Evolutionary conservation across 2,888 invertebrate species (phyloP).

Genomic region (Selenia dentaria): DNA sequence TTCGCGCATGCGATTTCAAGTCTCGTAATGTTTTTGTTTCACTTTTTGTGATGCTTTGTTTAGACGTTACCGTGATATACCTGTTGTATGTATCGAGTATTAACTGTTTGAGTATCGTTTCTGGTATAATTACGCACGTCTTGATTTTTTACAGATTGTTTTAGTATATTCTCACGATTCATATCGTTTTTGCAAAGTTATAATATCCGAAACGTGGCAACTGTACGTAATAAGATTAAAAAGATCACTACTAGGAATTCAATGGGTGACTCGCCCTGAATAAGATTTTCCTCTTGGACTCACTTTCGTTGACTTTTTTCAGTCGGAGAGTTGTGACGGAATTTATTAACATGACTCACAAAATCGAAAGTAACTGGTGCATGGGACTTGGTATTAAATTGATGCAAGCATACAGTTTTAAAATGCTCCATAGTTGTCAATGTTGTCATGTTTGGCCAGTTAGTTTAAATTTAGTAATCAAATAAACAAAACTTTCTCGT

Average conservation of each 20-base stretch:
- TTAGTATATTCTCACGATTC: slow-evolving; percentile 14
- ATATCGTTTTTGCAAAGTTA: slow-evolving; percentile 3
- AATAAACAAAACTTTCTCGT: too few species aligned
- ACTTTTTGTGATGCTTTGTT: slow-evolving; percentile 63
- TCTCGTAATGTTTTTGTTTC: slow-evolving; percentile 56
- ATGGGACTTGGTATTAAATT: too few species aligned
- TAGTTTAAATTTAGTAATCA: too few species aligned
- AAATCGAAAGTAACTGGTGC: slow-evolving; percentile 20
- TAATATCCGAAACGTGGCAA: slow-evolving; percentile 12
- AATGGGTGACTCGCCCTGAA: slow-evolving; percentile 27
- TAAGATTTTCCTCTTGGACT: slow-evolving; percentile 34
- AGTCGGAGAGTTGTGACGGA: slow-evolving; percentile 25
- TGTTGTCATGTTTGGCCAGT: too few species aligned
- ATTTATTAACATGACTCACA: slow-evolving; percentile 32
- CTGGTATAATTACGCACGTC: slow-evolving; percentile 63
- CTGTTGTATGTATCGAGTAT: slow-evolving; percentile 58
- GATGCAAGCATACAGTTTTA: too few species aligned
- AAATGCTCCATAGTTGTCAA: too few species aligned
- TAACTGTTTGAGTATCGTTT: slow-evolving; percentile 64
- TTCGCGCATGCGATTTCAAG: slow-evolving; percentile 56
- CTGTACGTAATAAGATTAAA: slow-evolving; percentile 23
- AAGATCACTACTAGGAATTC: slow-evolving; percentile 29
- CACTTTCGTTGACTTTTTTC: slow-evolving; percentile 33
- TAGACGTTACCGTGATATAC: slow-evolving; percentile 52
- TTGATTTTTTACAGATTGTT: slow-evolving; percentile 44